Evolutionary conservation across 2,888 invertebrate species (phyloP).

Genomic region (Dynastes tityus): DNA sequence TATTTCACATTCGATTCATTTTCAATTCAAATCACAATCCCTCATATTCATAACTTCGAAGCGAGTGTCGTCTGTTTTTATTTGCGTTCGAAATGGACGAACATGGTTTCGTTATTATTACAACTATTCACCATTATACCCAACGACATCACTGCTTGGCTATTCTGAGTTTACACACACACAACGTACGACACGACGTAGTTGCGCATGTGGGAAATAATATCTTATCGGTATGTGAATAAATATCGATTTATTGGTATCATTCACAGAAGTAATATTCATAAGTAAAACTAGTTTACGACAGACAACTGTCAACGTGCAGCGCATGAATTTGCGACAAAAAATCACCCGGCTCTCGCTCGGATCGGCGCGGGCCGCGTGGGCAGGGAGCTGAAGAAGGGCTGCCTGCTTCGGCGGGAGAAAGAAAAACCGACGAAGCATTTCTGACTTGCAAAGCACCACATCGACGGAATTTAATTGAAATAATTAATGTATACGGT

Average conservation of each 20-base stretch:
- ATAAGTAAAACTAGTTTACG: constrained; percentile 53
- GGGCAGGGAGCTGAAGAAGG: background rate
- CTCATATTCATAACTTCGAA: background rate
- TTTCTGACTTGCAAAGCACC: constrained; percentile 47
- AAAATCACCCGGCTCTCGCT: constrained; percentile 5
- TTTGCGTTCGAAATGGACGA: constrained; percentile 22
- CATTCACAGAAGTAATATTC: constrained; percentile 56
- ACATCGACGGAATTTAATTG: constrained; percentile 43
- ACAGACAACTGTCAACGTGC: constrained; percentile 52
- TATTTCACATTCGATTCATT: no score
- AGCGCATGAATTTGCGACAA: constrained; percentile 40
- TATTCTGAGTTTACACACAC: background rate
- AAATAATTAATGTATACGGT: constrained; percentile 33
- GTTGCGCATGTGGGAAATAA: constrained; percentile 52
- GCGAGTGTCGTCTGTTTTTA: constrained; percentile 4
- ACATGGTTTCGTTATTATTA: constrained; percentile 33
- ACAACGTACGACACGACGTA: background rate
- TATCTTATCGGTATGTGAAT: constrained; percentile 55
- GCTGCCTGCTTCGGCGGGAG: background rate
- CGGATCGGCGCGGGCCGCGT: no score
- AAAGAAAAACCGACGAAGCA: constrained; percentile 35
- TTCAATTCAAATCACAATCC: background rate
- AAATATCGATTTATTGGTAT: constrained; percentile 54
- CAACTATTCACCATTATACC: background rate
- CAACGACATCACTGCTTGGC: background rate